Conservation (phyloP, 2,797 vertebrate genomes). For the Aplochiton taeniatus region DNA sequence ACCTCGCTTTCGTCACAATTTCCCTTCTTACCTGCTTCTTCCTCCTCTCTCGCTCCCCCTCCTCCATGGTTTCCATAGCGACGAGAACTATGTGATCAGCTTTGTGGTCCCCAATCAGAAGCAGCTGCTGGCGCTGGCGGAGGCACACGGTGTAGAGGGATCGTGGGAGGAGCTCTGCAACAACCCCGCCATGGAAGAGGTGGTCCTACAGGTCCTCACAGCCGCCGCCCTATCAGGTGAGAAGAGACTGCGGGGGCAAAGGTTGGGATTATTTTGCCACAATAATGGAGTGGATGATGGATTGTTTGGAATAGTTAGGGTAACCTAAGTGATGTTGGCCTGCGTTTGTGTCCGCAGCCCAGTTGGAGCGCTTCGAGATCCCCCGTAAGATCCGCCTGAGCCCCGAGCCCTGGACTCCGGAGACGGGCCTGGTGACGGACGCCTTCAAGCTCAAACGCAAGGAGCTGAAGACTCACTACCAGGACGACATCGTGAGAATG, state of each 20-base stretch:
- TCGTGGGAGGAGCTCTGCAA: conserved; percentile 88
- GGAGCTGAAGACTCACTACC: conserved; percentile 88
- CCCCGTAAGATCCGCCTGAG: conserved; percentile 90
- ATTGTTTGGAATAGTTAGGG: background rate
- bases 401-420: conserved; percentile 91
- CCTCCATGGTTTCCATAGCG: conserved; percentile 73
- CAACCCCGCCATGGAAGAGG: conserved; percentile 84
- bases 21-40: conserved; percentile 10
- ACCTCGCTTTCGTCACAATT: conserved; percentile 2
- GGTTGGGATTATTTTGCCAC: background rate
- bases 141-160: conserved; percentile 79
- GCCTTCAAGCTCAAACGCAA: conserved; percentile 95
- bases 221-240: conserved; percentile 85
- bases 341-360: conserved; percentile 67
- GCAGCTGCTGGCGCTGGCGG: conserved; percentile 83
- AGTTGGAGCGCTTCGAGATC: conserved; percentile 92
- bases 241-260: conserved; percentile 4
- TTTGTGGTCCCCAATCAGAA: conserved; percentile 98
- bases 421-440: conserved; percentile 93
- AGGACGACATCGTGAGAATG: conserved; percentile 89
- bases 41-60: conserved; percentile 23
- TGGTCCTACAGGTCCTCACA: conserved; percentile 85
- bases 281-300: background rate
- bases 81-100: conserved; percentile 91
- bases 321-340: background rate